phyloP scores from a whole-genome alignment of 2,113 vertebrate genomes.

The Ceyx cyanopectus region DNA sequence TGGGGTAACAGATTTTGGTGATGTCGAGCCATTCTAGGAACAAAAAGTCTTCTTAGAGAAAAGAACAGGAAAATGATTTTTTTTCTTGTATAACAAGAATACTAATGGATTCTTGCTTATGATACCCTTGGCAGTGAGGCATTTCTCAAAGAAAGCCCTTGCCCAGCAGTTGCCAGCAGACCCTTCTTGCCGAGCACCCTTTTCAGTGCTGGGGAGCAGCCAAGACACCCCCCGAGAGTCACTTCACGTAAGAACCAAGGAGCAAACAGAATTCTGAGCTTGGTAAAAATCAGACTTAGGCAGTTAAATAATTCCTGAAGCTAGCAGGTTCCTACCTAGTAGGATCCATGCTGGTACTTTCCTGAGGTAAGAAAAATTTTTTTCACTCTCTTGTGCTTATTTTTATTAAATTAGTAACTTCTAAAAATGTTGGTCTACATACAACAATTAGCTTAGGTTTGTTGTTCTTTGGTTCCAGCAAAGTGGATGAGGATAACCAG shows the following conservation, averaged over 20 bases:
- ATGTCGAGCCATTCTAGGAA: background rate
- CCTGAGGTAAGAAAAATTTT: background rate
- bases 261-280: background rate
- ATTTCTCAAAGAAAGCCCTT: background rate
- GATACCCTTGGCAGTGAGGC: rapidly evolving
- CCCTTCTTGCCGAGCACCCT: rapidly evolving
- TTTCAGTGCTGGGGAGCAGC: background rate
- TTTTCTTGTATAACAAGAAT: background rate
- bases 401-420: background rate
- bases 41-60: background rate
- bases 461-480: background rate
- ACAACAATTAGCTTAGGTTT: background rate
- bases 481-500: background rate
- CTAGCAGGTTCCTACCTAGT: background rate
- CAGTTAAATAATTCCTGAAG: background rate
- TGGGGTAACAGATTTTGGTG: background rate
- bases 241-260: background rate
- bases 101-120: background rate
- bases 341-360: background rate
- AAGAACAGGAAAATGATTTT: background rate
- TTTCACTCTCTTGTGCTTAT: background rate
- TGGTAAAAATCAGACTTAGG: background rate
- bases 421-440: rapidly evolving
- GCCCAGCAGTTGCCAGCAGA: background rate
- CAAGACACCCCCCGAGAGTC: background rate